phyloP scores from a whole-genome alignment of 2,113 vertebrate genomes.

The Antigone vipio region DNA sequence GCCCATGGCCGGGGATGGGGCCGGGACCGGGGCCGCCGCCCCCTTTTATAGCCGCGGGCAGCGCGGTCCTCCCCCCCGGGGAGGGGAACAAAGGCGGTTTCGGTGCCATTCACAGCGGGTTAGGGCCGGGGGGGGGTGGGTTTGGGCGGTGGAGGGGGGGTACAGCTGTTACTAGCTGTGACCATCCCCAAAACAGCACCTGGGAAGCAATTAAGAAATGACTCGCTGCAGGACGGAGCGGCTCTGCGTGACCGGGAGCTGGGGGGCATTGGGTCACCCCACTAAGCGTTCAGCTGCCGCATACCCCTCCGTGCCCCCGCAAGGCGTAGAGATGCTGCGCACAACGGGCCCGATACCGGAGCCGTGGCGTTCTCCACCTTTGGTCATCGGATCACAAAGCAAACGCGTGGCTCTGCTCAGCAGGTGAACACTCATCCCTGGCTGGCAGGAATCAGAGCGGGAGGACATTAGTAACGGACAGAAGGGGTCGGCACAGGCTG shows the following conservation, averaged over 20 bases:
- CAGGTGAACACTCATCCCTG: not conserved
- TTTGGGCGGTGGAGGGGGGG: not conserved
- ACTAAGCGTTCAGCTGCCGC: accelerated
- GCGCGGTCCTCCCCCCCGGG: not conserved
- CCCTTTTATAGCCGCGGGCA: not conserved
- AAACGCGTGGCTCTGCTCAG: not conserved
- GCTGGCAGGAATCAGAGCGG: not conserved
- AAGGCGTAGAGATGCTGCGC: not conserved
- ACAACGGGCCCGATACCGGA: accelerated
- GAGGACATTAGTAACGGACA: too few species aligned
- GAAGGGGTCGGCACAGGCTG: too few species aligned
- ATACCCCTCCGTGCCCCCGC: accelerated
- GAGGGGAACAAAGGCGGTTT: conserved; percentile 35
- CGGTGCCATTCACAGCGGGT: conserved; percentile 17
- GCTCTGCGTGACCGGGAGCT: not conserved
- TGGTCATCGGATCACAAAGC: not conserved
- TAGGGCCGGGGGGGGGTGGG: not conserved
- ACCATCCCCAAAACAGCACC: not conserved
- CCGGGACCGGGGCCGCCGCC: not conserved
- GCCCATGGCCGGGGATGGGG: not conserved
- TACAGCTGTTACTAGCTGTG: not conserved
- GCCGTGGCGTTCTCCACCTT: not conserved
- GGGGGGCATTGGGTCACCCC: not conserved
- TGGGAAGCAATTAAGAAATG: not conserved
- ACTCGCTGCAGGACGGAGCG: accelerated